phyloP scores from a whole-genome alignment of 1,140 invertebrate genomes.

The Atopsyche davidsoni region DNA sequence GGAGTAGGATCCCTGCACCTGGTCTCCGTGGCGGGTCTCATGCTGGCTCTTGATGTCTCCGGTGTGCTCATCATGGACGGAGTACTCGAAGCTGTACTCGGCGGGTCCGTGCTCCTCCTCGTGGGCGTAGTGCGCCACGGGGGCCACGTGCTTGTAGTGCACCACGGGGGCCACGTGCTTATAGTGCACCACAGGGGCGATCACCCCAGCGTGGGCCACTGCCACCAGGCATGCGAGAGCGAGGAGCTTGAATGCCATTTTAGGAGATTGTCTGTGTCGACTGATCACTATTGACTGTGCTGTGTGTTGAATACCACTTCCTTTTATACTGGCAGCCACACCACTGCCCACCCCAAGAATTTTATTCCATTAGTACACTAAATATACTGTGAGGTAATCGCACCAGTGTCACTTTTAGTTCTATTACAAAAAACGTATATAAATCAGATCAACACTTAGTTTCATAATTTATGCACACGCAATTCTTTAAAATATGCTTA shows the following conservation, averaged over 20 bases:
- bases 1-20: conserved; percentile 53
- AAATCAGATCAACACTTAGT: too few species aligned
- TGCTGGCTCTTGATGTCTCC: conserved; percentile 55
- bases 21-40: conserved; percentile 52
- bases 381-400: too few species aligned
- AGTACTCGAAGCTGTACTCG: conserved; percentile 50
- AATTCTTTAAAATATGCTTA: too few species aligned
- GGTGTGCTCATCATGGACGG: conserved; percentile 48
- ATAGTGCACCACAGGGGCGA: conserved; percentile 11
- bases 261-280: too few species aligned
- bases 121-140: conserved; percentile 34
- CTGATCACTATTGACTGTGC: too few species aligned
- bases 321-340: too few species aligned
- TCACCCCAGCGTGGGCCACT: conserved; percentile 7
- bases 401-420: too few species aligned
- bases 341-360: too few species aligned
- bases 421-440: too few species aligned
- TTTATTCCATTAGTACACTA: too few species aligned
- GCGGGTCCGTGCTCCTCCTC: conserved; percentile 33
- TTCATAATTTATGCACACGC: too few species aligned
- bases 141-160: conserved; percentile 32
- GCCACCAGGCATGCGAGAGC: neutral
- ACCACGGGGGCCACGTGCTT: conserved; percentile 30
- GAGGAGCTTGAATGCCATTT: neutral
- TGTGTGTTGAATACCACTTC: too few species aligned